Evolutionary conservation across 1,140 invertebrate genomes (phyloP).

Genomic region (Dendroctonus ponderosae): DNA sequence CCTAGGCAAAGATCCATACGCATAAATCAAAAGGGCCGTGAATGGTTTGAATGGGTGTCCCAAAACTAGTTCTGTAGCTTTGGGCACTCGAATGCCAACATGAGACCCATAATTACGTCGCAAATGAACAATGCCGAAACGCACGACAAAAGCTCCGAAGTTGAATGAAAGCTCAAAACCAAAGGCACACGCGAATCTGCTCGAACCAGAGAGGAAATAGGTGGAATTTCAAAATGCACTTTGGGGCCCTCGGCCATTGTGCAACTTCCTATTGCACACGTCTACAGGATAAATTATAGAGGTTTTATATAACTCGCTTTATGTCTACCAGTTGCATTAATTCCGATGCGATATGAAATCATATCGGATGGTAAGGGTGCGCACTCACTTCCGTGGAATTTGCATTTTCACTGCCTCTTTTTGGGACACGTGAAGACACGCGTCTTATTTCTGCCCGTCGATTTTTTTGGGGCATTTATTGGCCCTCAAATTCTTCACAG

Average conservation of each 20-base stretch:
- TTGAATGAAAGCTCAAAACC: constrained; percentile 24
- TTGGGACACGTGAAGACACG: constrained; percentile 7
- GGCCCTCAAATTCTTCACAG: constrained; percentile 12
- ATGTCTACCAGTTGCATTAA: neutral
- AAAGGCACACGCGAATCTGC: constrained; percentile 25
- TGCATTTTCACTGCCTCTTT: neutral
- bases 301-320: constrained; percentile 21
- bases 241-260: constrained; percentile 26
- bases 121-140: constrained; percentile 27
- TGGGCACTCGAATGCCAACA: constrained; percentile 20
- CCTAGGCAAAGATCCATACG: no score
- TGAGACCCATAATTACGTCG: constrained; percentile 34
- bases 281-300: constrained; percentile 23
- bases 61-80: constrained; percentile 14
- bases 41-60: neutral
- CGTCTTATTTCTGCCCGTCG: neutral
- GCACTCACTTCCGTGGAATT: no score
- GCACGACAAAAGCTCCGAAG: constrained; percentile 25
- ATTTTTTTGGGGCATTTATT: no score
- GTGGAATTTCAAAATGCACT: constrained; percentile 35
- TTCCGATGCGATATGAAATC: no score
- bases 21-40: no score
- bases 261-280: constrained; percentile 31
- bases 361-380: no score
- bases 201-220: constrained; percentile 25